Conservation (phyloP, 2,113 vertebrate genomes). For the Capreolus pygargus region DNA sequence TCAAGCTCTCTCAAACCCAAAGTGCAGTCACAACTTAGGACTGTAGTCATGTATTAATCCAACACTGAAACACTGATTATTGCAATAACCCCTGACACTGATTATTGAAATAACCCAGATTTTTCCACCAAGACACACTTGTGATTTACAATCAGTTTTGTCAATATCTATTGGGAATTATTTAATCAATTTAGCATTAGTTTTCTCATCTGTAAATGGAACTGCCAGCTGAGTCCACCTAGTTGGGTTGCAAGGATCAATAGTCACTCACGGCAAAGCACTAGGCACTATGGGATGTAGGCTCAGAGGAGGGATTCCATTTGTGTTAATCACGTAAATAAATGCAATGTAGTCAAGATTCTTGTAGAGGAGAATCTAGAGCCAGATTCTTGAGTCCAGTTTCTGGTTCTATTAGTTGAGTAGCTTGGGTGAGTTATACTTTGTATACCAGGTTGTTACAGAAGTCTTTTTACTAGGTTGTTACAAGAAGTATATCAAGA, state of each 20-base stretch:
- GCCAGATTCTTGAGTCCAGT: not conserved
- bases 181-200: not conserved
- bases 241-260: not conserved
- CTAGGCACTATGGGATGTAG: not conserved
- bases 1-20: not conserved
- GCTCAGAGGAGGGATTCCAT: not conserved
- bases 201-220: not conserved
- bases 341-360: not conserved
- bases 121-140: not conserved
- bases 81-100: not conserved
- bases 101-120: not conserved
- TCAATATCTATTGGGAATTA: not conserved
- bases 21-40: not conserved
- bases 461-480: not conserved
- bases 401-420: not conserved
- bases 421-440: not conserved
- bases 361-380: not conserved
- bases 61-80: not conserved
- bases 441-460: not conserved
- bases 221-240: not conserved
- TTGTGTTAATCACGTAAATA: not conserved
- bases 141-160: not conserved
- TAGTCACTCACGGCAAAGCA: not conserved
- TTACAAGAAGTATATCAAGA: not conserved
- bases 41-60: not conserved